These are phyloP conservation scores for Tauraco erythrolophus DNA, from an alignment of 2,113 vertebrate species.

Conservation along the genomic window DNA sequence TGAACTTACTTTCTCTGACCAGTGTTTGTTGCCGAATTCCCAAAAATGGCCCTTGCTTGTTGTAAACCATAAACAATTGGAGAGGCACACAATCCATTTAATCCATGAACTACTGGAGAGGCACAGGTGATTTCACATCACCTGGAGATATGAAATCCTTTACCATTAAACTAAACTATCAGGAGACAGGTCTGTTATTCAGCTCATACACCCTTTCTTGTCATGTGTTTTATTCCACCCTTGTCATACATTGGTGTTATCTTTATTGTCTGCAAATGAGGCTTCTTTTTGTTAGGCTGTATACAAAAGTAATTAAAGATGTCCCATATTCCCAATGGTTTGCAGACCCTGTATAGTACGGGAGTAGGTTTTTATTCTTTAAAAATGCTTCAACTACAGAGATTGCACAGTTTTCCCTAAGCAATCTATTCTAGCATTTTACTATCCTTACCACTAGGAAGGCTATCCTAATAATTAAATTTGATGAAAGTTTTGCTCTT, in stretches of 20 bases:
- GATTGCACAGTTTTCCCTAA: neutral
- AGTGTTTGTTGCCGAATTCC: neutral
- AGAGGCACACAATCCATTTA: neutral
- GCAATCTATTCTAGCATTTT: neutral
- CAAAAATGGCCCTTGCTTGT: neutral
- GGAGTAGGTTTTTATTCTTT: neutral
- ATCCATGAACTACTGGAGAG: neutral
- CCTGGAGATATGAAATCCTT: neutral
- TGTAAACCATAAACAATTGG: neutral
- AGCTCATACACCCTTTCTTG: neutral
- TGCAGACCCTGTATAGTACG: neutral
- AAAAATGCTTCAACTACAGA: neutral
- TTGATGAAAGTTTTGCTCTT: neutral
- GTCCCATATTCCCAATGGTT: neutral
- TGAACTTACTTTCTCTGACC: neutral
- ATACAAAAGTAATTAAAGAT: neutral
- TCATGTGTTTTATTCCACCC: neutral
- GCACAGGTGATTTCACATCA: neutral
- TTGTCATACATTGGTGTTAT: neutral
- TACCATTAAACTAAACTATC: neutral
- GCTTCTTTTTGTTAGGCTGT: neutral
- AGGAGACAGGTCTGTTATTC: neutral
- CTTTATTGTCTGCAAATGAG: neutral
- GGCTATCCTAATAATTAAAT: neutral
- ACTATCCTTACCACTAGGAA: neutral